phyloP scores from a whole-genome alignment of 2,888 invertebrate species.

The Drosophila picticornis region DNA sequence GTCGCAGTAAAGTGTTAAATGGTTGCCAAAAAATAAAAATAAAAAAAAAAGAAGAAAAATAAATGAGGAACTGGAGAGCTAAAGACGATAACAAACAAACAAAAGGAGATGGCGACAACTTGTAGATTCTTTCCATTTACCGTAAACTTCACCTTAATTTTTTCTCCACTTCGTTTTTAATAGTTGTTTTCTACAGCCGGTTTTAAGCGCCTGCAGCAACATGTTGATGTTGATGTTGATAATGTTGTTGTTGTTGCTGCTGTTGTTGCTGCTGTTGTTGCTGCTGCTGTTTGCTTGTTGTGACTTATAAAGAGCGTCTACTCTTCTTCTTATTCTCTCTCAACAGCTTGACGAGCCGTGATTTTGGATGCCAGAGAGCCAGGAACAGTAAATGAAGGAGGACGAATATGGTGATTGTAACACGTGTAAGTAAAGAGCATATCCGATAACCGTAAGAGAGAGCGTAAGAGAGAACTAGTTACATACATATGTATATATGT shows the following conservation, averaged over 20 bases:
- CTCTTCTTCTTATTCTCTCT: slow-evolving; percentile 18
- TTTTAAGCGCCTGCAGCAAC: slow-evolving; percentile 71
- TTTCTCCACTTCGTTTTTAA: slow-evolving; percentile 37
- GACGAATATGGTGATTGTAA: slow-evolving; percentile 91
- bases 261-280: slow-evolving; percentile 2
- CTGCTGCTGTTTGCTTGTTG: slow-evolving; percentile 21
- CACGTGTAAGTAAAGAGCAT: slow-evolving; percentile 88
- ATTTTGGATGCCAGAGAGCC: slow-evolving; percentile 61
- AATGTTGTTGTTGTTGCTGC: slow-evolving; percentile 36
- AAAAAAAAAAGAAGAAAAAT: slow-evolving; percentile 48
- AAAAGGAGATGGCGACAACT: slow-evolving; percentile 52
- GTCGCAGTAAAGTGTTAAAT: slow-evolving; percentile 32
- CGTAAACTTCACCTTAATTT: slow-evolving; percentile 85
- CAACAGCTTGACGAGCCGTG: slow-evolving; percentile 43
- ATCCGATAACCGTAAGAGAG: slow-evolving; percentile 5
- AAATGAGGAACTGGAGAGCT: slow-evolving; percentile 44
- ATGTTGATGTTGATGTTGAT: slow-evolving; percentile 30
- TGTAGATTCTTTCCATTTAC: slow-evolving; percentile 83
- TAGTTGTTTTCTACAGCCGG: slow-evolving; percentile 68
- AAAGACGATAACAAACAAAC: slow-evolving; percentile 19
- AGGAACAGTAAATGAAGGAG: slow-evolving; percentile 85
- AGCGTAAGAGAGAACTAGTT: neutral
- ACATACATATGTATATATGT: neutral
- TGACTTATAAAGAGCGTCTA: slow-evolving; percentile 18
- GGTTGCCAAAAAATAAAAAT: slow-evolving; percentile 54